These are phyloP conservation scores for Masnerella sp. DNA, from an alignment of 2,888 invertebrate species.

Conservation along the genomic window DNA sequence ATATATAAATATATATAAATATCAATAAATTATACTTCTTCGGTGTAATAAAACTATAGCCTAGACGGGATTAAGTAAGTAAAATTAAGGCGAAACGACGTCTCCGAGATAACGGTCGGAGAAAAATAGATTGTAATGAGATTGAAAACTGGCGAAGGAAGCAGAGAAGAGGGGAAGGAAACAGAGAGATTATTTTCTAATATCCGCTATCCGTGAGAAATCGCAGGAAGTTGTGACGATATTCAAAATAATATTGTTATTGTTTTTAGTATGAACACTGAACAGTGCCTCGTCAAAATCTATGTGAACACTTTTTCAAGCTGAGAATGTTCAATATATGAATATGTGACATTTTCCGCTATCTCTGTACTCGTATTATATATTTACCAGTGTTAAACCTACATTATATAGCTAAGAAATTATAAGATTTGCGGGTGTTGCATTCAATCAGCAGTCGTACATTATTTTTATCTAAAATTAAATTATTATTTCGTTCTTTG, in stretches of 20 bases:
- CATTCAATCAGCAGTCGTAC: conserved; percentile 24
- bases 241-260: conserved; percentile 71
- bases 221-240: conserved; percentile 65
- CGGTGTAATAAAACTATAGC: conserved; percentile 58
- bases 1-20: conserved; percentile 30
- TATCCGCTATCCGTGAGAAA: conserved; percentile 65
- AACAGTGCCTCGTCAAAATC: conserved; percentile 76
- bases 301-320: conserved; percentile 71
- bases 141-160: conserved; percentile 2
- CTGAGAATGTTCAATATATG: conserved; percentile 66
- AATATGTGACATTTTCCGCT: conserved; percentile 66
- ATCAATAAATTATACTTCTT: conserved; percentile 36
- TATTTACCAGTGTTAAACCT: conserved; percentile 67
- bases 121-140: conserved; percentile 52
- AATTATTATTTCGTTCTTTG: background rate
- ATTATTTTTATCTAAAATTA: conserved; percentile 1
- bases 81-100: conserved; percentile 61
- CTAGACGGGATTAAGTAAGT: conserved; percentile 58
- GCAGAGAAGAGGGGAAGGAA: conserved; percentile 38
- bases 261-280: conserved; percentile 75
- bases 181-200: conserved; percentile 69
- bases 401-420: conserved; percentile 52
- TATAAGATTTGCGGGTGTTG: conserved; percentile 41
- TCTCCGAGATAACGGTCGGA: conserved; percentile 67
- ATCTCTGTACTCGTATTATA: conserved; percentile 68